Base-by-base conservation (phyloP, 2,797 vertebrate species). In the Alectoris magna region DNA sequence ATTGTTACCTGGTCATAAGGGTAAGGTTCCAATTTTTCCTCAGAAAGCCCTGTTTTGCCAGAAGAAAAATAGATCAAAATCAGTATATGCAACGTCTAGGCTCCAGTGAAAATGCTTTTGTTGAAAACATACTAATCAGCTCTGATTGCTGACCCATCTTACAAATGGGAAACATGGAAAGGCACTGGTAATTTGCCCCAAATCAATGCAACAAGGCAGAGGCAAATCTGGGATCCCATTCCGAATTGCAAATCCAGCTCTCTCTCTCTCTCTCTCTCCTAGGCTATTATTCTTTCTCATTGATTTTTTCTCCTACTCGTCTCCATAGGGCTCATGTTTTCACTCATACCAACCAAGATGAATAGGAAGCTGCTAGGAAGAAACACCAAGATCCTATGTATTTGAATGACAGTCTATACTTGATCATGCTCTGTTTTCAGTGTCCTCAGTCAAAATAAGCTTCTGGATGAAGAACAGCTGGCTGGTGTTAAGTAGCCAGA, bases 51-150 rank as follows among this genome's bases (percentile, higher is more conserved):
- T 27, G 11, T 1, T 18, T 8, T 58, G 44, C 70, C 73, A 81
- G 84, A 87, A 75, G 44, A 85, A 83, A 91, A 68, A 58, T 27
- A 68, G 5, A 77, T 66, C n/a, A 72, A 78, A 93, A 88, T 80
- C 70, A 84, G 67, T 78, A 67, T 12, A 72, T 48, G 23, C 49
- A 91, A 90, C 76, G 81, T 23, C 68, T 92, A 67, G 36, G 71
- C 77, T 80, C 68, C 31, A 68, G 29, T 68, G 72, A 34, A 91
- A 87, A 80, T 8, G 39, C 55, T 81, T 75, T 49, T 48, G 18
- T 31, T 72, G 73, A 72, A 90, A 46, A 24, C 6, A 19, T 4
- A 83, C 1, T 7, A 66, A 66, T 43, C 58, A 86, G n/a, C 23
- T 81, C 24, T 26, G 56, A 48, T 4, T 88, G 53, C 39, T 69